These are phyloP conservation scores for Propithecus coquereli DNA, from an alignment of 2,113 vertebrate genomes.

Conservation along the genomic window DNA sequence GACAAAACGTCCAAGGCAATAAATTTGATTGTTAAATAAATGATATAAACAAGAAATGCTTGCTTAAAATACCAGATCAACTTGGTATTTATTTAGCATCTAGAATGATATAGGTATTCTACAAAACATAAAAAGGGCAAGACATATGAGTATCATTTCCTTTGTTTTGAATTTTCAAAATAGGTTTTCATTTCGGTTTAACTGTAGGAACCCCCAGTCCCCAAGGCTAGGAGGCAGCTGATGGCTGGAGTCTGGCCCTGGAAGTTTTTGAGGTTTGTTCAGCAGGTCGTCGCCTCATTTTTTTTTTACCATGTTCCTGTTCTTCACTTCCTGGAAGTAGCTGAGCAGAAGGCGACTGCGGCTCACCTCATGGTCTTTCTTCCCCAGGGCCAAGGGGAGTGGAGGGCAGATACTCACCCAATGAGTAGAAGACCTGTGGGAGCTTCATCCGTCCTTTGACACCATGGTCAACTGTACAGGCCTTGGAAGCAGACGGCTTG, in stretches of 20 bases:
- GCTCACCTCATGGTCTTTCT: neutral
- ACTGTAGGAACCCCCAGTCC: neutral
- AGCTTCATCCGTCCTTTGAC: conserved; percentile 84
- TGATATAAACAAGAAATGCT: neutral
- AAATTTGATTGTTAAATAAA: neutral
- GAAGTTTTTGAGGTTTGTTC: neutral
- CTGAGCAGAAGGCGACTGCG: neutral
- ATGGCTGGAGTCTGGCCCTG: neutral
- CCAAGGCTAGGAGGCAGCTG: neutral
- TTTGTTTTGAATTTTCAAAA: conserved; percentile 3
- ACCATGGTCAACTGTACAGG: conserved; percentile 92
- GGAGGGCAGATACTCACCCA: conserved; percentile 82
- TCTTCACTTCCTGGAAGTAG: neutral
- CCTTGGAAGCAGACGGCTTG: conserved; percentile 86
- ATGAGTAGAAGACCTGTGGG: conserved; percentile 85
- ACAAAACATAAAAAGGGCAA: neutral
- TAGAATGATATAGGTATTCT: neutral
- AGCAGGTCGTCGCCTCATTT: accelerated
- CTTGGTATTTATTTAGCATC: neutral
- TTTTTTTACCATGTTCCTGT: neutral
- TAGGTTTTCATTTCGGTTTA: neutral
- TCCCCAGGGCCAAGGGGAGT: conserved; percentile 82
- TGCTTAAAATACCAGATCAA: neutral
- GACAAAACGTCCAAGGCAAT: neutral
- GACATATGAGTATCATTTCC: neutral